A percentile compares a stretch with the other conserved stretches of the same genome.
Evolutionary conservation across 2,888 invertebrate species (phyloP).

Genomic region (Lissocephala sabroskyi): DNA sequence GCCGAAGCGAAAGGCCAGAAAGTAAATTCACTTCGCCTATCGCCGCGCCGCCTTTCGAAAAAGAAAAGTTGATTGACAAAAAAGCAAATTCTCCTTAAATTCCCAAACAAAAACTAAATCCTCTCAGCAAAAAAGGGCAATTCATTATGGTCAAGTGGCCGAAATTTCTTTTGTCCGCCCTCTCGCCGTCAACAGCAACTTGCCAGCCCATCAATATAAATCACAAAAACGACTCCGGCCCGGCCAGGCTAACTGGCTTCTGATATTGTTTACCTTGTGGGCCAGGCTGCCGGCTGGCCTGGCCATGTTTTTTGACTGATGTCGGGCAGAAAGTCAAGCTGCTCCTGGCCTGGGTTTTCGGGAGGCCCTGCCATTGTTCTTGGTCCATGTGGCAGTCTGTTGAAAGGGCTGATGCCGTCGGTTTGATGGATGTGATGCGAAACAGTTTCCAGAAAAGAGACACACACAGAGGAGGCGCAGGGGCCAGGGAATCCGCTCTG

Average conservation of each 20-base stretch:
- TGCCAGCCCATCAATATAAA: slow-evolving; percentile 47
- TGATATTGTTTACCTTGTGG: slow-evolving; percentile 43
- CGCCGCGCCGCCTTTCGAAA: slow-evolving; percentile 36
- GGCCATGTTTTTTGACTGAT: slow-evolving; percentile 25
- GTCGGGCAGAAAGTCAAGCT: slow-evolving; percentile 1
- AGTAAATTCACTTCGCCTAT: slow-evolving; percentile 12
- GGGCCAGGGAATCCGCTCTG: no score
- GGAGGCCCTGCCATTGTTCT: slow-evolving; percentile 1
- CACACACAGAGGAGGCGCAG: no score
- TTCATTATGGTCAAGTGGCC: no score
- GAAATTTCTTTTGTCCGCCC: no score
- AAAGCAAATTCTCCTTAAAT: no score
- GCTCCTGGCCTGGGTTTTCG: neutral
- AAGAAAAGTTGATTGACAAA: slow-evolving; percentile 44
- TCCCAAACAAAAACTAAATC: no score
- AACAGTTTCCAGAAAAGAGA: no score
- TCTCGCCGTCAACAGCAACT: neutral
- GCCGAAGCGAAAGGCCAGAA: slow-evolving; percentile 38
- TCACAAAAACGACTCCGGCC: slow-evolving; percentile 46
- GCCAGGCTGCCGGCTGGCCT: slow-evolving; percentile 17
- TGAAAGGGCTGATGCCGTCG: no score
- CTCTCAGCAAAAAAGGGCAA: no score
- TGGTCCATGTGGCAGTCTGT: neutral
- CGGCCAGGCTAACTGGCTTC: slow-evolving; percentile 38
- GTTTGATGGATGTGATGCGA: no score